These are phyloP conservation scores for Spea hammondii DNA, from an alignment of 2,797 vertebrate species.

Conservation along the genomic window DNA sequence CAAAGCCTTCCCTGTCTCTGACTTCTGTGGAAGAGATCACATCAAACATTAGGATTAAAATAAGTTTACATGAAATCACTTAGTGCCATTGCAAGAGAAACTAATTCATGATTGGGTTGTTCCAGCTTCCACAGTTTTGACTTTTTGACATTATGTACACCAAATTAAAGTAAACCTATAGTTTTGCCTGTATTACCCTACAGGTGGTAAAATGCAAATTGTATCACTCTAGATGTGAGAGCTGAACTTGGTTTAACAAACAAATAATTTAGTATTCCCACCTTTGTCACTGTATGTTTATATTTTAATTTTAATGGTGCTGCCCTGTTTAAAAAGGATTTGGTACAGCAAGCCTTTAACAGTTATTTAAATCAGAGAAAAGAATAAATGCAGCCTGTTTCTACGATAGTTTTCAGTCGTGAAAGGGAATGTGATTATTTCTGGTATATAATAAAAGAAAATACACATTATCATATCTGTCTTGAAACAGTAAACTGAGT, in stretches of 20 bases:
- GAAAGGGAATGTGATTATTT: constrained; percentile 1
- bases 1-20: too few relatives aligned
- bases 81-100: too few relatives aligned
- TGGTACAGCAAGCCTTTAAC: neutral
- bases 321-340: neutral
- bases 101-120: too few relatives aligned
- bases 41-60: too few relatives aligned
- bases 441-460: neutral
- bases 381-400: neutral
- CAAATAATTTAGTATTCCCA: neutral
- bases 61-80: too few relatives aligned
- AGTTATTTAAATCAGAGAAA: neutral
- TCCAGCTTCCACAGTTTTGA: too few relatives aligned
- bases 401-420: neutral
- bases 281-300: neutral
- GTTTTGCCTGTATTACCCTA: neutral
- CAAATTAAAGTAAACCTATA: neutral
- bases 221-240: neutral
- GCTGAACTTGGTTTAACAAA: neutral
- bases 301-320: neutral
- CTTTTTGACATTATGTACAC: too few relatives aligned
- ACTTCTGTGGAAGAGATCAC: too few relatives aligned
- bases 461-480: constrained; percentile 2
- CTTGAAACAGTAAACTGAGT: constrained; percentile 3
- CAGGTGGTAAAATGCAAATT: neutral